Conservation (phyloP, 2,888 invertebrate species). For the Aphrophora alni region DNA sequence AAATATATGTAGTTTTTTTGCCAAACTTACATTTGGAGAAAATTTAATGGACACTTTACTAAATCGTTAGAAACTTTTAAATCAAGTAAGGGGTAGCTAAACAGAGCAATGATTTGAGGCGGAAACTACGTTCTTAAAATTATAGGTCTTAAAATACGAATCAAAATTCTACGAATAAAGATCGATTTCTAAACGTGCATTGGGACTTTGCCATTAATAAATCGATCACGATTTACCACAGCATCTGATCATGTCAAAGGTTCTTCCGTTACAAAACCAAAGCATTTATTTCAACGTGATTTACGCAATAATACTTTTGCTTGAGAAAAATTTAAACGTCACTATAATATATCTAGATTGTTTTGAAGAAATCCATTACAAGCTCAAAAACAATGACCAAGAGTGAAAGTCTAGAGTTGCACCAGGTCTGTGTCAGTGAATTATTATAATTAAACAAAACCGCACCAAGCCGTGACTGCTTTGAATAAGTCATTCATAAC, state of each 20-base stretch:
- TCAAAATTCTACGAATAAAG: no score
- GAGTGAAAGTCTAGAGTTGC: neutral
- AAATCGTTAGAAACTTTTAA: no score
- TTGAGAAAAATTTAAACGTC: neutral
- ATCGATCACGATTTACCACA: neutral
- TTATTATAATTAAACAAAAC: slow-evolving; percentile 2
- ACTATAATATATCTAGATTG: neutral
- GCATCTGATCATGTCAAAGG: neutral
- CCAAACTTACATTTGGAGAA: no score
- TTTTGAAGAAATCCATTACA: neutral
- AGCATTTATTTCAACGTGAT: neutral
- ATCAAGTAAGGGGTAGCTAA: no score
- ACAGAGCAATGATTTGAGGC: no score
- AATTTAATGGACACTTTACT: no score
- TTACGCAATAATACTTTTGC: neutral
- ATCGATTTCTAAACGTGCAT: no score
- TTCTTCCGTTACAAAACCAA: neutral
- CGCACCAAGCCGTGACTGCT: neutral
- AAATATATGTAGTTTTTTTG: no score
- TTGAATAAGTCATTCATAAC: neutral
- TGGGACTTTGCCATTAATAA: no score
- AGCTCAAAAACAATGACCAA: neutral
- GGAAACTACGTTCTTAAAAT: no score
- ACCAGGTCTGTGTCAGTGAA: neutral
- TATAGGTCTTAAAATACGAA: no score